Conservation (phyloP, 2,113 vertebrate species). For the Arizona elegans region DNA sequence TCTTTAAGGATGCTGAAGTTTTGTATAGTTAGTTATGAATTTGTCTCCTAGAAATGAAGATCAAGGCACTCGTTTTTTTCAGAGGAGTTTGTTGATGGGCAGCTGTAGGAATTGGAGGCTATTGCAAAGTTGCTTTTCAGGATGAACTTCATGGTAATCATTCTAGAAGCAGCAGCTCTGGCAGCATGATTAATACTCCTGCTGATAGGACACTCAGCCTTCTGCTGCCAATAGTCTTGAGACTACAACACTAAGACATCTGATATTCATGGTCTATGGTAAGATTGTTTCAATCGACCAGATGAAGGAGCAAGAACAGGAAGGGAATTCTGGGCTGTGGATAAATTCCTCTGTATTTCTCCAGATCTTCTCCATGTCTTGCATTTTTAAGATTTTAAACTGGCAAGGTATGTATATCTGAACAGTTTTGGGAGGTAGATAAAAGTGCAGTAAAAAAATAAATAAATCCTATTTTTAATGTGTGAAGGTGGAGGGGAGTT, state of each 20-base stretch:
- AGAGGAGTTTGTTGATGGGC: background rate
- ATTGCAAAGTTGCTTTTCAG: background rate
- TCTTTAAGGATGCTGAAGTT: conserved; percentile 44
- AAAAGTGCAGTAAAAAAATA: background rate
- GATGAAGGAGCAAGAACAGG: background rate
- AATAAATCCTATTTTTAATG: background rate
- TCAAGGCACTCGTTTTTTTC: background rate
- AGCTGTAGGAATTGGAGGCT: background rate
- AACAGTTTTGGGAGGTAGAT: background rate
- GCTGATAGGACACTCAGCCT: background rate
- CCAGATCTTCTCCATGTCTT: background rate
- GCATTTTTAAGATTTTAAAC: background rate
- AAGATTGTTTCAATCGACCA: background rate
- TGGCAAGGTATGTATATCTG: background rate
- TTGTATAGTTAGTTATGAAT: background rate
- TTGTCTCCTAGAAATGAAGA: background rate
- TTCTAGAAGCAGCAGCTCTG: background rate
- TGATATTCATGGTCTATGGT: background rate
- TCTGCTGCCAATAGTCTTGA: background rate
- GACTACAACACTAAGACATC: background rate
- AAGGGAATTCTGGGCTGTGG: background rate
- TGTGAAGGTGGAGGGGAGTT: background rate
- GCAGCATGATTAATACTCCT: background rate
- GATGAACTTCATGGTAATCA: background rate
- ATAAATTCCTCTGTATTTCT: background rate